Evolutionary conservation across 2,888 invertebrate genomes (phyloP), one percentile per base, ranked within the genome.

Genomic region (Dione juno): DNA sequence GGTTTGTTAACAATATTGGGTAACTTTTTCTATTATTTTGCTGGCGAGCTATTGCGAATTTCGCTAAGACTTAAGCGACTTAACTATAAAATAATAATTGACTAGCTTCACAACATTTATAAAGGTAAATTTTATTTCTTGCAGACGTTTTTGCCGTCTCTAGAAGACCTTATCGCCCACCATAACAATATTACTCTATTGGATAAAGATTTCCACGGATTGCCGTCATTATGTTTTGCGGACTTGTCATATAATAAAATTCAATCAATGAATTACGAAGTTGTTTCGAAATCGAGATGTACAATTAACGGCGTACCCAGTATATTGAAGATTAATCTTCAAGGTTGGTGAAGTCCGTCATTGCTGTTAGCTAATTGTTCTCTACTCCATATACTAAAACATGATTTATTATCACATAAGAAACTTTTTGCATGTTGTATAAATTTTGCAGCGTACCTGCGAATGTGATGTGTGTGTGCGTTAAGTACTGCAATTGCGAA

Each of bases 161-260:
- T 97, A 76, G 96, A 96, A 84, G 95, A 96, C 79, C 86, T 97
- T 69, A 94, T 96, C 76, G 97, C 96, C 1, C 96, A 96, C 68
- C 95, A 96, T 83, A 97, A 97, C 84, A 95, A 95, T 76, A 93
- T 97, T 64, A 96, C 95, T 5, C 89, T 94, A 58, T 90, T 97
- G 78, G 96, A 97, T 74, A 95, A 95, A 80, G 97, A 97, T 84
- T 97, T 97, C 86, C 96, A 97, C 78, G 97, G 97, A 1, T 89
- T 97, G 74, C 97, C 97, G 0, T 95, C 96, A 2, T 93, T 97
- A 10, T 97, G 97, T 82, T 95, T 95, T 85, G 97, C 96, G 3
- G 96, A 97, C 85, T 90, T 97, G 57, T 96, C 96, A 3, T 94
- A 95, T 81, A 97, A 97, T 85, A 94, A 95, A 80, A 97, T 97